A percentile compares a stretch with the other conserved stretches of the same genome.
Conservation (phyloP, 2,113 vertebrate species). For the Dicrurus megarhynchus region DNA sequence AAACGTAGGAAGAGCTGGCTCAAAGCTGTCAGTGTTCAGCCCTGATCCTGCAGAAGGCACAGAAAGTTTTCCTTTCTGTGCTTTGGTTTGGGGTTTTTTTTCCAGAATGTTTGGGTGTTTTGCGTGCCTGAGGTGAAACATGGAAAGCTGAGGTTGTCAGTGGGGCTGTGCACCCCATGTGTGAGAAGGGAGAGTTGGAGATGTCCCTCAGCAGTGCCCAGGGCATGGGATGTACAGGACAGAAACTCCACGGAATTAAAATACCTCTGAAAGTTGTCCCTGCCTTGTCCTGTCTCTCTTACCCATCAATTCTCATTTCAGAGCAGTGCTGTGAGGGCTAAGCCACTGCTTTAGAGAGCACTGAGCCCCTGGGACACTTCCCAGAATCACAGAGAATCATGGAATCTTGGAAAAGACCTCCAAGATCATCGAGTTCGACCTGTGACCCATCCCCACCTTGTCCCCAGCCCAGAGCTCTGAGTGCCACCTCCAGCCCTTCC, state of each 20-base stretch:
- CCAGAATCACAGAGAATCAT: neutral
- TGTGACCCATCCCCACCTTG: neutral
- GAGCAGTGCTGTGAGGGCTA: neutral
- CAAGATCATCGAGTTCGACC: fast-evolving
- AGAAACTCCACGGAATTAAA: fast-evolving
- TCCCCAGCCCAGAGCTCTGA: neutral
- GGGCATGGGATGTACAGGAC: neutral
- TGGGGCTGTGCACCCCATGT: neutral
- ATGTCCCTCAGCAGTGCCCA: neutral
- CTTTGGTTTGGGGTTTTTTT: neutral
- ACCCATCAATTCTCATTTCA: neutral
- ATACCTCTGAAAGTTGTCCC: fast-evolving
- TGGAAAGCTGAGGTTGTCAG: neutral
- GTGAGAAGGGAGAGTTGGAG: fast-evolving
- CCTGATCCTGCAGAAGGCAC: neutral
- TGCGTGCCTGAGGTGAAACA: fast-evolving
- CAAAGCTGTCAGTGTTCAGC: fast-evolving
- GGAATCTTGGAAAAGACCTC: neutral
- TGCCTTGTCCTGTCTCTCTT: neutral
- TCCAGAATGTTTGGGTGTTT: neutral
- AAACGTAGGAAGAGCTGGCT: neutral
- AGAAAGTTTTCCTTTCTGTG: neutral
- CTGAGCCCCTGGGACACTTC: neutral
- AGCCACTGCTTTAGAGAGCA: neutral
- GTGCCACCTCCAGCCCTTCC: neutral